Percentiles rank a stretch among this genome's conserved stretches.
Evolutionary conservation across 2,797 vertebrate genomes (phyloP).

Genomic region (Aplochiton taeniatus): DNA sequence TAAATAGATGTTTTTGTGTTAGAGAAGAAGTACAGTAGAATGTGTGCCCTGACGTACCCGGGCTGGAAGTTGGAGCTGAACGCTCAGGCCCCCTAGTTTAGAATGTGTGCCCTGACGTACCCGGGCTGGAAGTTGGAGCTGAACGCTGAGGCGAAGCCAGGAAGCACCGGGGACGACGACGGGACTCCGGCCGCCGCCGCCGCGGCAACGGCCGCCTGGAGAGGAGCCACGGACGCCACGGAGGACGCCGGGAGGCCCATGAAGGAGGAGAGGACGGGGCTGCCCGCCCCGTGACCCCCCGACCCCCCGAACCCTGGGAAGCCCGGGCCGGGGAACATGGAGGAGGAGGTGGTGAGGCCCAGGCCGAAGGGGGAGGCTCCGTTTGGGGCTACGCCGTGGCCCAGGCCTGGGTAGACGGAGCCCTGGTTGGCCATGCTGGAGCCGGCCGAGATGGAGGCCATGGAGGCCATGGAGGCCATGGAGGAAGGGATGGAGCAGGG

Average conservation of each 20-base stretch:
- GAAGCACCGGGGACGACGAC: conserved; percentile 88
- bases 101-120: conserved; percentile 70
- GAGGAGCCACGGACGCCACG: conserved; percentile 85
- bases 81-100: conserved; percentile 91
- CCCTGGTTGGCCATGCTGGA: conserved; percentile 57
- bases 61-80: conserved; percentile 96
- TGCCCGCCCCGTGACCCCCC: conserved; percentile 79
- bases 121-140: conserved; percentile 94
- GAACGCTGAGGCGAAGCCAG: conserved; percentile 95
- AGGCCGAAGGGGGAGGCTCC: conserved; percentile 83
- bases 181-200: conserved; percentile 81
- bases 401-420: conserved; percentile 73
- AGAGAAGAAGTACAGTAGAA: too few species aligned
- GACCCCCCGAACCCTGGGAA: conserved; percentile 88
- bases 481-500: conserved; percentile 71
- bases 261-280: conserved; percentile 88
- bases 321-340: conserved; percentile 83
- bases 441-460: conserved; percentile 54
- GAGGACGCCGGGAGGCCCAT: conserved; percentile 87
- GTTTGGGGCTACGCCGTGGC: conserved; percentile 69
- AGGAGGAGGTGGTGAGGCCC: conserved; percentile 83
- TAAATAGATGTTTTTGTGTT: too few species aligned
- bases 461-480: conserved; percentile 39
- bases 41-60: conserved; percentile 76
- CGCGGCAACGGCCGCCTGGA: conserved; percentile 80